Conservation (phyloP, 2,888 invertebrate genomes). For the Margaritifera margaritifera region DNA sequence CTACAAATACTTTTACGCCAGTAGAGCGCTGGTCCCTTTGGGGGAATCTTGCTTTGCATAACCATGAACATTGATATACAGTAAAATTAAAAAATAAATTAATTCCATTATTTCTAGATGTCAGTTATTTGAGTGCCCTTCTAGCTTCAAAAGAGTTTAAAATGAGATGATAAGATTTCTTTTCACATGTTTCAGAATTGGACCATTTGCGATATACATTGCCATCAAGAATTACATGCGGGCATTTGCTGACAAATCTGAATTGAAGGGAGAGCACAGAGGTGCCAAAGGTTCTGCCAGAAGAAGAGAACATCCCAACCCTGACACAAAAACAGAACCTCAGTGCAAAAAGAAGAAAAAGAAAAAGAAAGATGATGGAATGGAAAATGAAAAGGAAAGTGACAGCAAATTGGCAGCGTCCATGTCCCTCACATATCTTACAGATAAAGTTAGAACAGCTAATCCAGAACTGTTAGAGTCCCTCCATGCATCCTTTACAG, state of each 20-base stretch:
- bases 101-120: too few species aligned
- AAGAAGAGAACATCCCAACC: constrained; percentile 4
- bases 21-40: too few species aligned
- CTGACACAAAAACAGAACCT: constrained; percentile 1
- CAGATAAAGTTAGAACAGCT: constrained; percentile 22
- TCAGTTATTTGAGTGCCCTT: too few species aligned
- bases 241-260: constrained; percentile 23
- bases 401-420: too few species aligned
- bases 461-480: constrained; percentile 34
- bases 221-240: constrained; percentile 27
- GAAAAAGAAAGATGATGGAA: constrained; percentile 24
- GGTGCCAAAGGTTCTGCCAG: background rate
- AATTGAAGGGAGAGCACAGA: constrained; percentile 1
- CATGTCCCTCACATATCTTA: background rate
- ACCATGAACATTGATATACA: too few species aligned
- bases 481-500: constrained; percentile 25
- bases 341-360: constrained; percentile 36
- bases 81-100: too few species aligned
- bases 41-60: too few species aligned
- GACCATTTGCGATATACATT: constrained; percentile 32
- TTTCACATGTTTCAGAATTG: constrained; percentile 23
- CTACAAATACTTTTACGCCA: too few species aligned
- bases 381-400: background rate
- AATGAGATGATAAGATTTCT: background rate
- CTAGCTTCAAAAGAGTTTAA: background rate